These are phyloP conservation scores for Meleagris gallopavo DNA, from an alignment of 2,113 vertebrate genomes.

Conservation along the genomic window DNA sequence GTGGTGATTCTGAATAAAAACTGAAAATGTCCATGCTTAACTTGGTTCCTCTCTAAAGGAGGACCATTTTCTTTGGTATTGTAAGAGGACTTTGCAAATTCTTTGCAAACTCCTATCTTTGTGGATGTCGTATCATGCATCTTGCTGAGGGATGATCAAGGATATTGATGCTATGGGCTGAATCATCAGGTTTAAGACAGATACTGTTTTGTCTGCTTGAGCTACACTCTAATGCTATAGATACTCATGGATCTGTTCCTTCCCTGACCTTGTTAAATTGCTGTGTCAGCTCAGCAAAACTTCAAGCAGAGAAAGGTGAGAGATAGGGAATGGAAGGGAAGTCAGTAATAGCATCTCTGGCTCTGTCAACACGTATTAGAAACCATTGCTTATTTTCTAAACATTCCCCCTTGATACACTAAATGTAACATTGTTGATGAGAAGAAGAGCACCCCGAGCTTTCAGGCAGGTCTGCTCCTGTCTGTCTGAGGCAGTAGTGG, in stretches of 20 bases:
- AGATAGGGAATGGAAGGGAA: background rate
- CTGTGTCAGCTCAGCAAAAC: background rate
- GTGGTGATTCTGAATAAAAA: background rate
- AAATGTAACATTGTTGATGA: background rate
- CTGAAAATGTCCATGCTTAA: accelerated
- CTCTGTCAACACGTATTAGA: background rate
- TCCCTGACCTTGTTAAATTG: background rate
- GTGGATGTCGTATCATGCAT: accelerated
- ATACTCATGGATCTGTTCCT: background rate
- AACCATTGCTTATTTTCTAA: background rate
- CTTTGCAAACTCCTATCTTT: background rate
- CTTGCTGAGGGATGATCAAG: background rate
- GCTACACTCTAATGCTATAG: background rate
- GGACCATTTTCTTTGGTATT: background rate
- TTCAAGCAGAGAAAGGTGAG: background rate
- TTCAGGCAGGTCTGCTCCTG: background rate
- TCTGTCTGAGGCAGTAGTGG: background rate
- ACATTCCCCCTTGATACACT: background rate
- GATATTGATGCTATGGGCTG: background rate
- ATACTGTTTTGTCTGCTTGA: background rate
- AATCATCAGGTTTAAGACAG: background rate
- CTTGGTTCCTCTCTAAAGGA: background rate
- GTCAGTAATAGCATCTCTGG: background rate
- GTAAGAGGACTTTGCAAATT: background rate
- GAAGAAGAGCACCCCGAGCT: background rate